phyloP scores from a whole-genome alignment of 2,113 vertebrate species.

The Rafetus swinhoei region DNA sequence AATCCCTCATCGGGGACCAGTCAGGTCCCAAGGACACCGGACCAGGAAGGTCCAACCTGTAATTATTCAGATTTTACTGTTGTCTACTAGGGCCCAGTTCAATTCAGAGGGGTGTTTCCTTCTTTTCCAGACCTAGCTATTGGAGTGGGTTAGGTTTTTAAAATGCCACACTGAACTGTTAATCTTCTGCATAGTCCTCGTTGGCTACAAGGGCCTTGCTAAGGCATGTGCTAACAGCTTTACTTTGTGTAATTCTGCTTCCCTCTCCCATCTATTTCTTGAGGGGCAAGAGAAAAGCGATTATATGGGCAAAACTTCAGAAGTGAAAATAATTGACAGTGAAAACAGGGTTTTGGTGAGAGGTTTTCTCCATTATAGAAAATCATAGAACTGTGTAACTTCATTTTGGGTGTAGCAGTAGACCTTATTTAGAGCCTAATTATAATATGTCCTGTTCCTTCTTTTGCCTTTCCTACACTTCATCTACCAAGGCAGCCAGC shows the following conservation, averaged over 20 bases:
- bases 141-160: not conserved
- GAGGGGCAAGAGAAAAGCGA: not conserved
- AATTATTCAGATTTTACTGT: not conserved
- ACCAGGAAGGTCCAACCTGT: too few relatives aligned
- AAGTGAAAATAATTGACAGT: not conserved
- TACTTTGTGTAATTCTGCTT: not conserved
- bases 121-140: not conserved
- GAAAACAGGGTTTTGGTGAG: not conserved
- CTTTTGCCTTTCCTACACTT: constrained; percentile 32
- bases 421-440: not conserved
- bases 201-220: not conserved
- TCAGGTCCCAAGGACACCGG: too few relatives aligned
- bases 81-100: not conserved
- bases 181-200: not conserved
- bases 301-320: rapidly evolving
- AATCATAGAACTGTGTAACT: not conserved
- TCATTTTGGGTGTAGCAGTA: not conserved
- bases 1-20: too few relatives aligned
- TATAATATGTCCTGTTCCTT: not conserved
- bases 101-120: not conserved
- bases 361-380: not conserved
- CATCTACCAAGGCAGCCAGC: not conserved
- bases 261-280: not conserved
- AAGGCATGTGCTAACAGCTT: not conserved
- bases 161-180: rapidly evolving